Base-by-base conservation (phyloP, 2,888 invertebrate species). In the Erpobdella octoculata region DNA sequence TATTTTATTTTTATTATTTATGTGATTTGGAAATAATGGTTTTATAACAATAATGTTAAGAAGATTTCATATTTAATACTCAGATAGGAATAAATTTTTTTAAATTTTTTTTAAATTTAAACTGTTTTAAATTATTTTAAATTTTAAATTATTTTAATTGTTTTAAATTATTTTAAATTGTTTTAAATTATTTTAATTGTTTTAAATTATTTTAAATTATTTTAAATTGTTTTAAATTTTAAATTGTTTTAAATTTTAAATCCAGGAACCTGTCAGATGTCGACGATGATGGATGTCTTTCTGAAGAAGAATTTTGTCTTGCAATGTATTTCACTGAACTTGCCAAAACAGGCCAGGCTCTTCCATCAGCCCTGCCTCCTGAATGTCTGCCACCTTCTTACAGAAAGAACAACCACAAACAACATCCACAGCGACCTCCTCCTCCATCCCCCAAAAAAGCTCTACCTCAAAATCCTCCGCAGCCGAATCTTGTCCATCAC, bases 281-380 rank as follows among this genome's bases (percentile, higher is more conserved):
- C 81, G 95, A 96, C 83, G 88, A 89, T 0, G 97, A 98, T 82
- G 98, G 98, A 0, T 89, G 92, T 71, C 85, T 98, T 12, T 91
- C 93, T 28, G 92, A 92, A 79, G 94, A 96, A 79, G 98, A 98
- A 85, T 98, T 98, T 81, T 93, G 95, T 12, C 86, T 98, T 71
- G 96, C 97, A 0, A 92, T 97, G 92, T 93, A 94, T 83, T 85
- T 98, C 62, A 92, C 93, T 78, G 96, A 96, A 81, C 87, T 90
- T 77, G 93, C 92, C 0, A 89, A 90, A 71, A 86, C 88, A 41
- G 94, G 94, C 0, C 89, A 90, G 77, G 86, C 88, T 5, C 88
- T 94, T 18, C 93, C 95, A 0, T 84, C 88, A 0, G 88, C 89
- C 72, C 85, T 96, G 73, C 92, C 96, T 0, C 86, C 87, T 0